Evolutionary conservation across 35 echinoderm and acorn worm species (phyloP).

Genomic region (Ophiothrix spiculata): DNA sequence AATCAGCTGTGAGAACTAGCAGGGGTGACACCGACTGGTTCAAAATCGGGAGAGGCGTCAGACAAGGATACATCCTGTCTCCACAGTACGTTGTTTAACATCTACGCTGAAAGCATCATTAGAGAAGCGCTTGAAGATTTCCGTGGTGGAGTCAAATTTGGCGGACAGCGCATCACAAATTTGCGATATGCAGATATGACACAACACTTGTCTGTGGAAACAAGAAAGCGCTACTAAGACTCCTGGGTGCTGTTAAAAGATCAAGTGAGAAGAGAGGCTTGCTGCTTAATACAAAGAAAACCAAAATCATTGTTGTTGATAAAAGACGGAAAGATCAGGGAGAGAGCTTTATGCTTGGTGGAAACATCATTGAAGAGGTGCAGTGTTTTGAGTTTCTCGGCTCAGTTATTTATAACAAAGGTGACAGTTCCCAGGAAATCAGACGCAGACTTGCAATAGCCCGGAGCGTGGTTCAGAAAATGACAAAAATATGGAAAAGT

Average conservation of each 20-base stretch:
- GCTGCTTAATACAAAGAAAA: background rate
- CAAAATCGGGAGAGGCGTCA: slow-evolving; percentile 17
- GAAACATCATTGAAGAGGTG: background rate
- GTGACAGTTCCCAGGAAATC: no score
- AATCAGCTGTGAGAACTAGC: background rate
- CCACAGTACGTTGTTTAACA: slow-evolving; percentile 32
- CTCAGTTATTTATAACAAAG: background rate
- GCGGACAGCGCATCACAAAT: slow-evolving; percentile 15
- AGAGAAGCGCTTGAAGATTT: slow-evolving; percentile 8
- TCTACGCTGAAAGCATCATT: slow-evolving; percentile 38
- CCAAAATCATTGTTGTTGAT: background rate
- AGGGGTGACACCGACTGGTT: slow-evolving; percentile 17
- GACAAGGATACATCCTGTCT: slow-evolving; percentile 40
- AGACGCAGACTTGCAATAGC: no score
- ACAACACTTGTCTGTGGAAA: slow-evolving; percentile 1
- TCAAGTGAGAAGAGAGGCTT: background rate
- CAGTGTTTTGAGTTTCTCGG: slow-evolving; percentile 1
- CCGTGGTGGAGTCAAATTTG: slow-evolving; percentile 23
- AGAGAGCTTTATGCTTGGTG: background rate
- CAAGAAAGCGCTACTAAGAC: background rate
- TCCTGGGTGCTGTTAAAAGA: background rate
- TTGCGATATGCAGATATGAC: slow-evolving; percentile 37
- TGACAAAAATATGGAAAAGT: no score
- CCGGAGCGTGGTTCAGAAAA: no score
- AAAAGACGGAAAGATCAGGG: background rate